A percentile compares a stretch with the other conserved stretches of the same genome.
phyloP scores from a whole-genome alignment of 2,888 invertebrate species.

The Chaetogeoica ovagalla region DNA sequence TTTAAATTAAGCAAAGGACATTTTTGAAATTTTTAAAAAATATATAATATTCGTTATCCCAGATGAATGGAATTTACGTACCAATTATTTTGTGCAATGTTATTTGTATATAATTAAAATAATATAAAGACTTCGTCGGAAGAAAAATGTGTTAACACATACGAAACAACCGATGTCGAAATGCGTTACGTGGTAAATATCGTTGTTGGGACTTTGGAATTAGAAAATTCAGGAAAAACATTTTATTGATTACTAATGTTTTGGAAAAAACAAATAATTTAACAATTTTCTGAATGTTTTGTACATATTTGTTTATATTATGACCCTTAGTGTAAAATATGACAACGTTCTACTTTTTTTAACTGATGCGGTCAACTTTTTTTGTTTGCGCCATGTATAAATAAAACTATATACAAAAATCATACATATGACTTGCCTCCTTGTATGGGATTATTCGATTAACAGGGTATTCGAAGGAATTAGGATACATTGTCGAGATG shows the following conservation, averaged over 20 bases:
- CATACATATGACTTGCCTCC: not conserved
- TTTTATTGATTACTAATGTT: not conserved
- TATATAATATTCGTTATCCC: not conserved
- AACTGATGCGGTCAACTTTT: too few species aligned
- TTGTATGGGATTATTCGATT: not conserved
- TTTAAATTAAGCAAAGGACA: not conserved
- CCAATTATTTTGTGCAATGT: too few species aligned
- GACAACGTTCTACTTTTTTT: slow-evolving; percentile 9
- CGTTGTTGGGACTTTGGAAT: not conserved
- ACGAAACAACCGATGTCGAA: too few species aligned
- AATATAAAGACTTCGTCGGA: too few species aligned
- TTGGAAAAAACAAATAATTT: too few species aligned
- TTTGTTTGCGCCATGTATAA: not conserved
- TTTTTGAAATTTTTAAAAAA: not conserved
- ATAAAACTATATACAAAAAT: slow-evolving; percentile 20
- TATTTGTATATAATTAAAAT: too few species aligned
- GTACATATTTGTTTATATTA: slow-evolving; percentile 22
- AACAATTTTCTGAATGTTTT: too few species aligned
- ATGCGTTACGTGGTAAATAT: not conserved
- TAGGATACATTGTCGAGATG: slow-evolving; percentile 9
- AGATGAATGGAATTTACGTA: too few species aligned
- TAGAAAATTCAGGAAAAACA: slow-evolving; percentile 27
- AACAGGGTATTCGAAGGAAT: slow-evolving; percentile 7
- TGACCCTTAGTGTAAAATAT: slow-evolving; percentile 9
- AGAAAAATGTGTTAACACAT: too few species aligned